Conservation (phyloP, 2,113 vertebrate species). For the Dasyurus viverrinus region DNA sequence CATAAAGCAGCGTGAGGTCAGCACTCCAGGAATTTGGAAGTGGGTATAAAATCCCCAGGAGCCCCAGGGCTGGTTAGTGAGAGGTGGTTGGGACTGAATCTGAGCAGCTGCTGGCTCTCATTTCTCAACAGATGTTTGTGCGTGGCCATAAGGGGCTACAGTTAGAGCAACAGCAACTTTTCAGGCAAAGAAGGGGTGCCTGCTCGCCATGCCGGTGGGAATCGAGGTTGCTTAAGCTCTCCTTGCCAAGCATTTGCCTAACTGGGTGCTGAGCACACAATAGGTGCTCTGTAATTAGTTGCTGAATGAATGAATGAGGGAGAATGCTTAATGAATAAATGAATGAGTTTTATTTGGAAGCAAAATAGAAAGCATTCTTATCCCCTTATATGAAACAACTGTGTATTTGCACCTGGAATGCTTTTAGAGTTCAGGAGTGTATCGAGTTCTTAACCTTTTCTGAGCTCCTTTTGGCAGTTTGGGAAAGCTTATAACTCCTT, state of each 20-base stretch:
- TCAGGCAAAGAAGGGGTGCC: background rate
- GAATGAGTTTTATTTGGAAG: background rate
- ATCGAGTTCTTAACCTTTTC: background rate
- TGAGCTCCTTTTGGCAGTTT: background rate
- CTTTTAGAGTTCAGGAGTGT: background rate
- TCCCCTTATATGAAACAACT: background rate
- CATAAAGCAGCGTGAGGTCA: constrained; percentile 21
- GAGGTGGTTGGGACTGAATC: constrained; percentile 10
- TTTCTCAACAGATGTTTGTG: background rate
- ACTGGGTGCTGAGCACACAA: background rate
- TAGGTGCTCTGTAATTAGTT: background rate
- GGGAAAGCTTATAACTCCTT: background rate
- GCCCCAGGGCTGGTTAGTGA: background rate
- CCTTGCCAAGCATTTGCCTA: background rate
- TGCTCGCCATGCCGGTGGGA: background rate
- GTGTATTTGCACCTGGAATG: background rate
- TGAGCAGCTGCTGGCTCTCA: background rate
- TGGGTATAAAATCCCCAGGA: constrained; percentile 51
- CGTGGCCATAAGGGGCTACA: background rate
- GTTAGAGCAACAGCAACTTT: background rate
- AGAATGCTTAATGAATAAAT: background rate
- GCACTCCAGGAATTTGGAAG: constrained; percentile 49
- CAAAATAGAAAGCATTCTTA: background rate
- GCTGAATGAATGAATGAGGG: background rate
- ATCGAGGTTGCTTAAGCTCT: background rate